Percentiles rank a stretch among this genome's conserved stretches.
Evolutionary conservation across 2,888 invertebrate species (phyloP).

Genomic region (Galerucella calmariensis): DNA sequence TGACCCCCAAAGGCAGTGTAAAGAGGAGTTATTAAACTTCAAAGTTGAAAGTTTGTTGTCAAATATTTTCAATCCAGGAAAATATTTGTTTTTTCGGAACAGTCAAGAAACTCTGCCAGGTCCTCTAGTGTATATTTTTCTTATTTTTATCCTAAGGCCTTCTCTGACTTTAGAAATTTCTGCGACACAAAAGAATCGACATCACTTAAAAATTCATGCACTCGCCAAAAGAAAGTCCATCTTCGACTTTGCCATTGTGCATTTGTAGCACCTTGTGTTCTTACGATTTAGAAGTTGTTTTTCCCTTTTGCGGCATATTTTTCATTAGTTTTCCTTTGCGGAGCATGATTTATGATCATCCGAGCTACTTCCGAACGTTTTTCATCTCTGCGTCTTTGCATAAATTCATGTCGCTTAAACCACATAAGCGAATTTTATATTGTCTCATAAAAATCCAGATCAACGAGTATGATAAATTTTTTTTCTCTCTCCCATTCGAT

Average conservation of each 20-base stretch:
- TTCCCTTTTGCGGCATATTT: conserved; percentile 52
- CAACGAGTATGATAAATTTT: conserved; percentile 50
- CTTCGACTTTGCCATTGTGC: conserved; percentile 31
- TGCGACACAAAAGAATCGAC: conserved; percentile 17
- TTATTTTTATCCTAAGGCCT: not conserved
- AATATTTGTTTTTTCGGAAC: no score
- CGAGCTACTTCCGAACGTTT: conserved; percentile 48
- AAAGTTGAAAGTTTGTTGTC: no score
- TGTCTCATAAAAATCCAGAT: conserved; percentile 50
- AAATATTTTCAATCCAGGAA: no score
- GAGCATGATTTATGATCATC: conserved; percentile 54
- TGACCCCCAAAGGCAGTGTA: no score
- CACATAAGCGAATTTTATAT: conserved; percentile 54
- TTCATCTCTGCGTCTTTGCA: conserved; percentile 51
- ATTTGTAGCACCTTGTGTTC: conserved; percentile 44
- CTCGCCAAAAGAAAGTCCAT: conserved; percentile 20
- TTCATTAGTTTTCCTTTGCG: conserved; percentile 53
- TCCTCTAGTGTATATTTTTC: not conserved
- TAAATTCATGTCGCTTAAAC: conserved; percentile 54
- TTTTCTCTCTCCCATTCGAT: conserved; percentile 3
- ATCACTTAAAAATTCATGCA: conserved; percentile 24
- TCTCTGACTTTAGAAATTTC: conserved; percentile 9
- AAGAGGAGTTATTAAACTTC: no score
- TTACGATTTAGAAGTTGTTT: conserved; percentile 46
- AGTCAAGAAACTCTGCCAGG: no score